These are phyloP conservation scores for Syngnathus scovelli DNA, from an alignment of 2,113 vertebrate genomes.

Conservation along the genomic window DNA sequence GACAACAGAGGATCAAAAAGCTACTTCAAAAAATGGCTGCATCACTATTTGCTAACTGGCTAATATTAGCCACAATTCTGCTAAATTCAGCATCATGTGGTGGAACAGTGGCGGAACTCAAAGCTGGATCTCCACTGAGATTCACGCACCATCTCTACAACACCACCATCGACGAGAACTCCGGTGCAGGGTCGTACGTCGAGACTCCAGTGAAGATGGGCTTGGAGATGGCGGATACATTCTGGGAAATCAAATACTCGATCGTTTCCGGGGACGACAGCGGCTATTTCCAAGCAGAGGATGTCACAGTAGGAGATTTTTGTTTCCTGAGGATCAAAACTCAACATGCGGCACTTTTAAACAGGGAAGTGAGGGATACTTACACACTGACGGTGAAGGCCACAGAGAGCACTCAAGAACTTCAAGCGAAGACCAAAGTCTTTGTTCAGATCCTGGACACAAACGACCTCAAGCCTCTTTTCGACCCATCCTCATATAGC, in stretches of 20 bases:
- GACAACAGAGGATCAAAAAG: slow-evolving; percentile 48
- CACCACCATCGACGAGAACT: slow-evolving; percentile 89
- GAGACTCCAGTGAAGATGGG: slow-evolving; percentile 85
- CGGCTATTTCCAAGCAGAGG: slow-evolving; percentile 82
- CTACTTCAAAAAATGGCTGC: slow-evolving; percentile 57
- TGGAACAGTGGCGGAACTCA: slow-evolving; percentile 65
- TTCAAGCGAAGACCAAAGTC: slow-evolving; percentile 79
- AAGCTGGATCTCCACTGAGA: slow-evolving; percentile 69
- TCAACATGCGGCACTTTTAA: slow-evolving; percentile 80
- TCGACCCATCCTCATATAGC: slow-evolving; percentile 89
- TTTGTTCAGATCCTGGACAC: slow-evolving; percentile 84
- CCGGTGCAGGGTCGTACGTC: slow-evolving; percentile 84
- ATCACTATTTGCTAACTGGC: slow-evolving; percentile 24
- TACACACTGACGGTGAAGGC: slow-evolving; percentile 86
- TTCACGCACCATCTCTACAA: slow-evolving; percentile 91
- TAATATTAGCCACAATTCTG: slow-evolving; percentile 55
- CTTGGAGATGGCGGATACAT: slow-evolving; percentile 69
- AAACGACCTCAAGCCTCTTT: slow-evolving; percentile 93
- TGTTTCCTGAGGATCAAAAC: slow-evolving; percentile 89
- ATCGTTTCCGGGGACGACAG: slow-evolving; percentile 80
- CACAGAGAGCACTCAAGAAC: slow-evolving; percentile 72
- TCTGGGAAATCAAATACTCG: slow-evolving; percentile 79
- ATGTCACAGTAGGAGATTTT: slow-evolving; percentile 81
- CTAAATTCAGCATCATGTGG: slow-evolving; percentile 56
- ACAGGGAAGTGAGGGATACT: slow-evolving; percentile 85